A percentile compares a stretch with the other conserved stretches of the same genome.
These are phyloP conservation scores for Tetanocera ferruginea DNA, from an alignment of 2,888 invertebrate genomes.

Conservation along the genomic window DNA sequence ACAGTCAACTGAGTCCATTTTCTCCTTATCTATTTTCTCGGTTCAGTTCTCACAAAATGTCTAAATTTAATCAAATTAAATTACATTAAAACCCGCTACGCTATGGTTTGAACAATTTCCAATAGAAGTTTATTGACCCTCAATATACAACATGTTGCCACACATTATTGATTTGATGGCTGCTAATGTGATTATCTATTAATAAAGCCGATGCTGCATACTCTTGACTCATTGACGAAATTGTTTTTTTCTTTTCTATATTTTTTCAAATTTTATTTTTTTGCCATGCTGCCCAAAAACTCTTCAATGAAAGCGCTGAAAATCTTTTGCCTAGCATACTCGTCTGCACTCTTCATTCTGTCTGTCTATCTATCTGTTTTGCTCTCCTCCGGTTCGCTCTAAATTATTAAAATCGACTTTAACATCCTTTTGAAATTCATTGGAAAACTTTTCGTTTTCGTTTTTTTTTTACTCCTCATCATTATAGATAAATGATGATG, in stretches of 20 bases:
- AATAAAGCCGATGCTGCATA: neutral
- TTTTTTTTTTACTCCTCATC: neutral
- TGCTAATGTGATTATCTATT: neutral
- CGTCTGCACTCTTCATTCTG: neutral
- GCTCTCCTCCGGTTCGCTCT: neutral
- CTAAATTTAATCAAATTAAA: no score
- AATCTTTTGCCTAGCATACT: neutral
- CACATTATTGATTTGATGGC: neutral
- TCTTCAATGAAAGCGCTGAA: neutral
- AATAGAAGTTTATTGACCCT: no score
- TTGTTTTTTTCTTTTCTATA: neutral
- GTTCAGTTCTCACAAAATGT: no score
- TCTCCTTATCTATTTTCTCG: no score
- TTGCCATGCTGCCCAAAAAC: neutral
- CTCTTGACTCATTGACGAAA: neutral
- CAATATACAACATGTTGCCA: no score
- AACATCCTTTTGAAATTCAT: slow-evolving; percentile 13
- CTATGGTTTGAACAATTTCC: no score
- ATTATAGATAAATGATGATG: no score
- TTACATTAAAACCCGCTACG: no score
- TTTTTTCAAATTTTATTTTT: neutral
- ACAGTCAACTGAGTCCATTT: no score
- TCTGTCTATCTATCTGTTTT: neutral
- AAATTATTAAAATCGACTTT: slow-evolving; percentile 15
- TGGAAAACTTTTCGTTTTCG: slow-evolving; percentile 7